Percentiles rank a stretch among this genome's conserved stretches.
These are phyloP conservation scores for Phaonia tiefii DNA, from an alignment of 2,888 invertebrate genomes.

Conservation along the genomic window DNA sequence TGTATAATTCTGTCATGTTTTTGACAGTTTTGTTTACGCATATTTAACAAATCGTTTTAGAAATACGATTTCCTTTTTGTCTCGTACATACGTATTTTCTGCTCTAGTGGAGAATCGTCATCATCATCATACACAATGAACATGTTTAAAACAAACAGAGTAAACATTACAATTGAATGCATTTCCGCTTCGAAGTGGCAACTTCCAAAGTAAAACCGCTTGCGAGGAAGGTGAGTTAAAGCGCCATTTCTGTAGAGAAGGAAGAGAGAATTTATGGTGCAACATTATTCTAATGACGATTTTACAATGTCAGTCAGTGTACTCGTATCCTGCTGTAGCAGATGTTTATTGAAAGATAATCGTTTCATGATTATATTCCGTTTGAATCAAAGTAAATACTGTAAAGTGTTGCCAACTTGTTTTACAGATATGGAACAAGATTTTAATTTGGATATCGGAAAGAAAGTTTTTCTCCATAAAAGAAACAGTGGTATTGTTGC, in stretches of 20 bases:
- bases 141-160: constrained; percentile 47
- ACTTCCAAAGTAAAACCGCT: neutral
- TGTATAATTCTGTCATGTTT: constrained; percentile 54
- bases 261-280: neutral
- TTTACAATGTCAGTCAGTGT: neutral
- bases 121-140: constrained; percentile 39
- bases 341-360: constrained; percentile 6
- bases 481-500: no score
- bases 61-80: constrained; percentile 49
- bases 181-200: constrained; percentile 47
- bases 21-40: constrained; percentile 63
- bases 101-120: constrained; percentile 6
- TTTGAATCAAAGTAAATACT: no score
- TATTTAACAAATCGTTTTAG: constrained; percentile 60
- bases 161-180: constrained; percentile 59
- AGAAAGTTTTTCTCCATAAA: no score
- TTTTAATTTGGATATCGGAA: no score
- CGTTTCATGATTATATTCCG: no score
- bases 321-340: constrained; percentile 12
- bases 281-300: constrained; percentile 5
- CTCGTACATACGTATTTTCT: constrained; percentile 35
- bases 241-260: no score
- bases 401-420: constrained; percentile 1
- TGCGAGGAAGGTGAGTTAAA: no score
- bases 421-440: no score